Conservation (phyloP, 2,797 vertebrate species). For the Threskiornis aethiopicus region DNA sequence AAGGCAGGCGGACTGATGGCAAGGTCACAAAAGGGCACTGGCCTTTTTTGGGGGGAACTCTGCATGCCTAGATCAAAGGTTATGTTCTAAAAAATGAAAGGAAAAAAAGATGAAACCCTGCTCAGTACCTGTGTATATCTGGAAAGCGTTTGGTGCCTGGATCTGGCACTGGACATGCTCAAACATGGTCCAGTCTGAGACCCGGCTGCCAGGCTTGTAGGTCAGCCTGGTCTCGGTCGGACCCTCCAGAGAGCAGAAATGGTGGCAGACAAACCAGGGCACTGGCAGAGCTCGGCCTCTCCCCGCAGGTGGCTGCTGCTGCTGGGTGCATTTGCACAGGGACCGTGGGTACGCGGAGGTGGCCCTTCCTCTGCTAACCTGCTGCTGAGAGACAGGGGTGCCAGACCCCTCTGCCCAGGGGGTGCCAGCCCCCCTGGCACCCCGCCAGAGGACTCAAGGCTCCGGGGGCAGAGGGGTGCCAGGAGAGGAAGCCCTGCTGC, state of each 20-base stretch:
- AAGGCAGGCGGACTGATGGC: neutral
- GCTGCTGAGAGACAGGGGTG: neutral
- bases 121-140: neutral
- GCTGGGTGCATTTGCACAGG: too few species aligned
- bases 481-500: neutral
- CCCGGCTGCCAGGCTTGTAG: neutral
- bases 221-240: too few species aligned
- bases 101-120: neutral
- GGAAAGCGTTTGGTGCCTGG: rapidly evolving
- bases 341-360: neutral
- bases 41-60: neutral
- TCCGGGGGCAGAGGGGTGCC: neutral
- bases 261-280: neutral
- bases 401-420: neutral
- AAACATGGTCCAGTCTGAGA: neutral
- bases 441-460: rapidly evolving
- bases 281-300: too few species aligned
- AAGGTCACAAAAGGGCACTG: neutral
- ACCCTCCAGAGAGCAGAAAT: neutral
- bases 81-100: neutral
- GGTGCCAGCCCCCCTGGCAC: neutral
- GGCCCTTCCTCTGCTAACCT: neutral
- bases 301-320: neutral
- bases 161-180: neutral
- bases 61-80: neutral